Evolutionary conservation across 2,797 vertebrate genomes (phyloP).

Genomic region (Orestias chungarensis): DNA sequence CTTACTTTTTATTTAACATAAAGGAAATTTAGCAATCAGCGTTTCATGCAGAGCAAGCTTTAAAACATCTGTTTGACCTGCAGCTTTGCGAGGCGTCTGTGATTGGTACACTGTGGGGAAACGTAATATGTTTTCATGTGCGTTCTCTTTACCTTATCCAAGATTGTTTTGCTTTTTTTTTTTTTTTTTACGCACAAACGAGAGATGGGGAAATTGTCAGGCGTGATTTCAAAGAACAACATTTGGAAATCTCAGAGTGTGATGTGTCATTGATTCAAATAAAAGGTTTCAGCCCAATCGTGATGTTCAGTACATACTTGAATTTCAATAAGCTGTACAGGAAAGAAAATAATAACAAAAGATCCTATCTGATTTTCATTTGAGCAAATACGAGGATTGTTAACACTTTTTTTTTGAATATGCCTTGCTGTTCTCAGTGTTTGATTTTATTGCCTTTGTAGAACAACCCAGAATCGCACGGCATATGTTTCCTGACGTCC

Average conservation of each 20-base stretch:
- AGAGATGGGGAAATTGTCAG: too few species aligned
- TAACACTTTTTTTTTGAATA: slow-evolving; percentile 33
- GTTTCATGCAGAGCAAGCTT: neutral
- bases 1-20: neutral
- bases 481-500: slow-evolving; percentile 42
- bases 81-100: neutral
- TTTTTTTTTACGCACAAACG: neutral
- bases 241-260: neutral
- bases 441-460: slow-evolving; percentile 61
- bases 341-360: too few species aligned
- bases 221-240: too few species aligned
- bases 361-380: slow-evolving; percentile 40
- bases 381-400: slow-evolving; percentile 44
- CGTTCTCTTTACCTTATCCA: neutral
- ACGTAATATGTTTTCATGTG: neutral
- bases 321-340: slow-evolving; percentile 55
- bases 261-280: slow-evolving; percentile 26
- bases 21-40: neutral
- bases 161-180: too few species aligned
- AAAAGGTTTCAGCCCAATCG: neutral
- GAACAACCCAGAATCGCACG: slow-evolving; percentile 48
- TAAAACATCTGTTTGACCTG: neutral
- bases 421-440: slow-evolving; percentile 58
- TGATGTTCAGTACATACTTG: slow-evolving; percentile 56
- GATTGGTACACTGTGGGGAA: neutral